Percentiles rank a stretch among this genome's conserved stretches.
Conservation (phyloP, 53 echinoderm and acorn worm genomes). For the Echinometra lucunter region DNA sequence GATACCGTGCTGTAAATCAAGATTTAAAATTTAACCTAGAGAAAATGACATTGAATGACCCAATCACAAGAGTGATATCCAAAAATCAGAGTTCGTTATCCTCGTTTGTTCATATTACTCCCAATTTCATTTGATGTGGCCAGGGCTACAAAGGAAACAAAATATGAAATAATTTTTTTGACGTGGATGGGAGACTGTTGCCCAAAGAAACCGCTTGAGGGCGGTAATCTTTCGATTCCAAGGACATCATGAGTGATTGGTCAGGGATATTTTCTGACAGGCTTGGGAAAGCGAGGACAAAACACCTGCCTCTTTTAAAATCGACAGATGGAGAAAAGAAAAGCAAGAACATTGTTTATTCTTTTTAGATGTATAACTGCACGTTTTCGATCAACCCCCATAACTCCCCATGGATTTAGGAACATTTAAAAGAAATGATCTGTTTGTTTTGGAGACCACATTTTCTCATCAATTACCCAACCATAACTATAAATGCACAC, state of each 20-base stretch:
- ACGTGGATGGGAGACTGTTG: slow-evolving; percentile 15
- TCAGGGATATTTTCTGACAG: background rate
- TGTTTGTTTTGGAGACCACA: background rate
- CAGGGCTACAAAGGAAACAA: background rate
- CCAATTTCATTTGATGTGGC: background rate
- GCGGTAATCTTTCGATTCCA: background rate
- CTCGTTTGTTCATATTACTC: background rate
- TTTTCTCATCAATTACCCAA: background rate
- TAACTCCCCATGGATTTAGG: background rate
- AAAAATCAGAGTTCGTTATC: slow-evolving; percentile 27
- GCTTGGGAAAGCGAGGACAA: slow-evolving; percentile 2
- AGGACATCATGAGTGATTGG: slow-evolving; percentile 37
- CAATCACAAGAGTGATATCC: background rate
- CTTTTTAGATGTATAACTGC: background rate
- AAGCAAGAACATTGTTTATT: background rate
- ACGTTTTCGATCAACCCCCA: background rate
- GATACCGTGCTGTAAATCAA: background rate
- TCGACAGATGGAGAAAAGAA: slow-evolving; percentile 18
- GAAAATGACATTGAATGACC: background rate
- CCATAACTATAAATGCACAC: background rate
- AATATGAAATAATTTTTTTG: background rate
- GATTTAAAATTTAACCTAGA: background rate
- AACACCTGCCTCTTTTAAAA: slow-evolving; percentile 18
- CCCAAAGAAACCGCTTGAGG: slow-evolving; percentile 46
- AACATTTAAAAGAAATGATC: background rate